phyloP scores from a whole-genome alignment of 2,888 invertebrate species.

The Melanchra persicariae region DNA sequence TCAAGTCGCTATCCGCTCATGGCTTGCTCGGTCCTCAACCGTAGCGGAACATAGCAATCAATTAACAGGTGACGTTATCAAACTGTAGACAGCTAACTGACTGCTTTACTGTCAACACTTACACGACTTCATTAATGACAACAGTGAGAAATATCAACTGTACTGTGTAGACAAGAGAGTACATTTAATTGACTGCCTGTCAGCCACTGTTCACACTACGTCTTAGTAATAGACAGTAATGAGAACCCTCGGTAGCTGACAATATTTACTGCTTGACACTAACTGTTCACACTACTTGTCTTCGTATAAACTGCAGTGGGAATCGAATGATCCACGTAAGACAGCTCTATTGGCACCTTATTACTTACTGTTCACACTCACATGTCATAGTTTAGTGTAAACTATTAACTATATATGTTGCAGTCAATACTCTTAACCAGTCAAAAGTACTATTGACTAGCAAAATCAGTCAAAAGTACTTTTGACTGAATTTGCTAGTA shows the following conservation, averaged over 20 bases:
- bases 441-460: no score
- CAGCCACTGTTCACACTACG: conserved; percentile 8
- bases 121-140: conserved; percentile 8
- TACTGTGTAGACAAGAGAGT: background rate
- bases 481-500: no score
- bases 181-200: conserved; percentile 2
- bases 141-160: conserved; percentile 14
- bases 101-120: conserved; percentile 45
- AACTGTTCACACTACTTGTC: conserved; percentile 19
- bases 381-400: background rate
- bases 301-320: conserved; percentile 7
- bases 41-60: conserved; percentile 63
- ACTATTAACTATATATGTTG: background rate
- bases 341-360: conserved; percentile 17
- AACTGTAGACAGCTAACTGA: conserved; percentile 39
- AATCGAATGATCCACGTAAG: conserved; percentile 6
- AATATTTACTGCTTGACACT: conserved; percentile 22
- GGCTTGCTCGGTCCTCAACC: conserved; percentile 3
- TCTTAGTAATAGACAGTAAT: background rate
- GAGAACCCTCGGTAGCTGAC: background rate
- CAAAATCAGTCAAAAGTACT: no score
- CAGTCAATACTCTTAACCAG: no score
- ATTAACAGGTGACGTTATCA: conserved; percentile 52
- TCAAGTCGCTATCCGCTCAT: background rate
- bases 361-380: background rate